Percentiles rank a stretch among this genome's conserved stretches.
Evolutionary conservation across 1,140 invertebrate genomes (phyloP).

Genomic region (Eupristina koningsbergeri): DNA sequence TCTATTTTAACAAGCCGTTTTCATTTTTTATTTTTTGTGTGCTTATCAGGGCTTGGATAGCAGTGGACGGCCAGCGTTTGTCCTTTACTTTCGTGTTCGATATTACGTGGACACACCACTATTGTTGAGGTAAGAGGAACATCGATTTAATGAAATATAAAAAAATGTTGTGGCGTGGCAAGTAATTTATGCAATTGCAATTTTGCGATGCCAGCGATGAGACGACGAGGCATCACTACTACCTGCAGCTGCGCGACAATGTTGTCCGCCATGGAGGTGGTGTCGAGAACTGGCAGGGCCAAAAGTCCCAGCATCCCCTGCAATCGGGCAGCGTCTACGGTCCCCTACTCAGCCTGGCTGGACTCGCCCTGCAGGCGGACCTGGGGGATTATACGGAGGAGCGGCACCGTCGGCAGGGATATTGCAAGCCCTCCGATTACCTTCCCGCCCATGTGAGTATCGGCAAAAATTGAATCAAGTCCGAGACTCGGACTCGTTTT

Average conservation of each 20-base stretch:
- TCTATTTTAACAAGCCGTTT: too few relatives aligned
- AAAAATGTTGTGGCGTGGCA: too few relatives aligned
- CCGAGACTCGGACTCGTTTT: too few relatives aligned
- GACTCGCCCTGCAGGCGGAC: constrained; percentile 92
- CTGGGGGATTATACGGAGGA: constrained; percentile 82
- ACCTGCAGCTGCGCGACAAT: constrained; percentile 93
- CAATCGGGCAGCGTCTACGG: constrained; percentile 75
- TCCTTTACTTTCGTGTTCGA: constrained; percentile 93
- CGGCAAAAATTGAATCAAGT: too few relatives aligned
- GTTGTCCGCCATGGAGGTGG: constrained; percentile 80
- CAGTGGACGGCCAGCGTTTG: constrained; percentile 89
- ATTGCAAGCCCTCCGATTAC: constrained; percentile 88
- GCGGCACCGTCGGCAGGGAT: constrained; percentile 77
- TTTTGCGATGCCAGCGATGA: constrained; percentile 80
- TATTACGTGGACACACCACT: constrained; percentile 94
- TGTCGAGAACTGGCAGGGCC: constrained; percentile 73
- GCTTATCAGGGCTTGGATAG: constrained; percentile 86
- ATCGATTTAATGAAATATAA: too few relatives aligned
- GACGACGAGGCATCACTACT: constrained; percentile 92
- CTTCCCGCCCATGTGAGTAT: constrained; percentile 76
- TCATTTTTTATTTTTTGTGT: too few relatives aligned
- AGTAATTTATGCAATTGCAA: too few relatives aligned
- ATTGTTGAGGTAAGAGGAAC: constrained; percentile 79
- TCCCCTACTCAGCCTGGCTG: constrained; percentile 84
- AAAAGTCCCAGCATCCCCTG: constrained; percentile 73